Conservation (phyloP, 2,797 vertebrate genomes). For the Platyrinchus mystaceus region DNA sequence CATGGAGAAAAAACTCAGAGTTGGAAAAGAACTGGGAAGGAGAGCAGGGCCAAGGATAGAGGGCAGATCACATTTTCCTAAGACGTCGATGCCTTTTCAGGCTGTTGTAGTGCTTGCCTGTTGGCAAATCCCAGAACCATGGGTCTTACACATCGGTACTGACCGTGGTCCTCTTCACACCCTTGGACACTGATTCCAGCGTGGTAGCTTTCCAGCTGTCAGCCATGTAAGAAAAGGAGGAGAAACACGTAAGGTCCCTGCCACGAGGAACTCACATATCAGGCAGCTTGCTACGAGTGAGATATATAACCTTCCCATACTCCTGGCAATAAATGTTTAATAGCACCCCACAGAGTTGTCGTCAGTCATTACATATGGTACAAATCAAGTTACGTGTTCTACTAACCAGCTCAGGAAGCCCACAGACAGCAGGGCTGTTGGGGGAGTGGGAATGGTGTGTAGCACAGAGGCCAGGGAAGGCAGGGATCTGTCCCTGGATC, state of each 20-base stretch:
- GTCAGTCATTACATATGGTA: slow-evolving; percentile 47
- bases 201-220: fast-evolving
- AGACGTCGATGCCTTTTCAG: not conserved
- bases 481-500: not conserved
- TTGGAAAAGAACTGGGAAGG: not conserved
- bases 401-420: slow-evolving; percentile 34
- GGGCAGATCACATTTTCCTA: not conserved
- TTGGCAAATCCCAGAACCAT: not conserved
- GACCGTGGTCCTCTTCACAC: not conserved
- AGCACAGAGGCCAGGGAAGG: not conserved
- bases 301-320: slow-evolving; percentile 21
- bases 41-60: not conserved
- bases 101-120: not conserved
- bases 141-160: fast-evolving
- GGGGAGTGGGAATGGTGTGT: fast-evolving
- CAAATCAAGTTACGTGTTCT: slow-evolving; percentile 55
- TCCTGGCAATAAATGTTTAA: slow-evolving; percentile 52
- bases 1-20: fast-evolving
- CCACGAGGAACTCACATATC: not conserved
- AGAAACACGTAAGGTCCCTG: not conserved
- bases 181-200: fast-evolving
- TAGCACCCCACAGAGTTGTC: slow-evolving; percentile 50
- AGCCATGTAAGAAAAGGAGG: not conserved
- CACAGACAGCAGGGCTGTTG: not conserved
- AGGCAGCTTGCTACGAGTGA: not conserved